Evolutionary conservation across 2,113 vertebrate genomes (phyloP), one percentile per base, ranked within the genome.

Genomic region (Paramormyrops kingsleyae): DNA sequence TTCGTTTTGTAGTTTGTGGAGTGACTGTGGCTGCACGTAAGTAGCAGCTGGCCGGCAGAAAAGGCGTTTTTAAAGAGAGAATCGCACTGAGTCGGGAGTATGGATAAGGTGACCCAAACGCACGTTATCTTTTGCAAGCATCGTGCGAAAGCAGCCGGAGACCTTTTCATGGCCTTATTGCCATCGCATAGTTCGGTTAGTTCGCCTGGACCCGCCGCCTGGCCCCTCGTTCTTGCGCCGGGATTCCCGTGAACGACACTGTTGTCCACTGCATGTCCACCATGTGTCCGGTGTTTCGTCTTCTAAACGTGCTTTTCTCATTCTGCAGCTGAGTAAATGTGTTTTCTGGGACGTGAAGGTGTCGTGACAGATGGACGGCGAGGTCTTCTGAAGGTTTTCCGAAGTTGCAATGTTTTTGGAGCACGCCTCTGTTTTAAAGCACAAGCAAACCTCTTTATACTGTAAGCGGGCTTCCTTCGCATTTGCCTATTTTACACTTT

Each of bases 331-430:
- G 88, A 56, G 21, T 83, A 39, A 83, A 80, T 70, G 83, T 66
- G 85, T 83, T 86, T 70, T 13, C 83, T 87, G 42, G 35, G 84
- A 17, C 53, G 10, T 17, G 56, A 66, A 31, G 83, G 53, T 39
- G 89, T 9, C 42, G 21, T 66, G 89, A 19, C 53, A 70, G 83
- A 39, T 46, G 39, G 44, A 42, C 39, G 70, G 42, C 89, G 84
- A 84, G 42, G 89, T 85, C 77, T 89, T 42, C 42, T 84, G 52
- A 87, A 10, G 83, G 83, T 35, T 46, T 80, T 27, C 53, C n/a
- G 49, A 87, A 46, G 59, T 70, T 90, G 89, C 53, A 17, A 90
- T 90, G 89, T 70, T 90, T 70, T 80, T 74, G 50, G 10, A 50
- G 9, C 17, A 53, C 86, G 47, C 62, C 83, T 84, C 31, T 39